These are phyloP conservation scores for Rhopalosiphum maidis DNA, from an alignment of 1,140 invertebrate species.

Conservation along the genomic window DNA sequence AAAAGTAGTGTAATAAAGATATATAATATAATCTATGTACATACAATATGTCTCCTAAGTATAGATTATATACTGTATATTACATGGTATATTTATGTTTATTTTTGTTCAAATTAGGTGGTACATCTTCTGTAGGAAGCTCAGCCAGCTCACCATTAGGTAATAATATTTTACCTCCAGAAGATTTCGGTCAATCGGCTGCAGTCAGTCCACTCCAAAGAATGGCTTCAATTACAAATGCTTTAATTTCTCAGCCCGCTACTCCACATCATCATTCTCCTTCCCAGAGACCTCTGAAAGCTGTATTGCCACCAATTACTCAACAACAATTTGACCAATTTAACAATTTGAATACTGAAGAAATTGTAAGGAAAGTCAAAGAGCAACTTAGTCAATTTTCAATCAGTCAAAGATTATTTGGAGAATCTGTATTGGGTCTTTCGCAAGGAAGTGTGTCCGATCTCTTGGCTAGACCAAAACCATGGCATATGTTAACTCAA, in stretches of 20 bases:
- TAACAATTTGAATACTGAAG: slow-evolving; percentile 97
- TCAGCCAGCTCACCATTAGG: slow-evolving; percentile 75
- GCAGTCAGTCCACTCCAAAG: slow-evolving; percentile 91
- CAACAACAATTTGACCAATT: slow-evolving; percentile 99
- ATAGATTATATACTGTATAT: background rate
- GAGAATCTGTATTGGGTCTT: slow-evolving; percentile 94
- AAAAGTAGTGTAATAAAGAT: too few species aligned
- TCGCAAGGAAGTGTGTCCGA: slow-evolving; percentile 96
- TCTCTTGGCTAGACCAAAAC: slow-evolving; percentile 90
- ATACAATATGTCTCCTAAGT: too few species aligned
- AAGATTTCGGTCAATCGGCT: slow-evolving; percentile 78
- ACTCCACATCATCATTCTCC: slow-evolving; percentile 81
- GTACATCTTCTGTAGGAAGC: slow-evolving; percentile 54
- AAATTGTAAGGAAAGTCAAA: slow-evolving; percentile 96
- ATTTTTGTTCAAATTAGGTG: slow-evolving; percentile 42
- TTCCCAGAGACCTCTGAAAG: slow-evolving; percentile 87
- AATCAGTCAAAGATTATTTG: slow-evolving; percentile 97
- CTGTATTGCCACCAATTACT: slow-evolving; percentile 95
- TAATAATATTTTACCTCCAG: slow-evolving; percentile 82
- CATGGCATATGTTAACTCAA: slow-evolving; percentile 93
- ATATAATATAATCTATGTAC: too few species aligned
- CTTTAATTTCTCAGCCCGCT: slow-evolving; percentile 89
- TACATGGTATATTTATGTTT: background rate
- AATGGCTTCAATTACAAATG: slow-evolving; percentile 98
- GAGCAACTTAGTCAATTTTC: slow-evolving; percentile 98